Evolutionary conservation across 2,797 vertebrate genomes (phyloP), one percentile per base, ranked within the genome.

Genomic region (Hafferia zeledoni): DNA sequence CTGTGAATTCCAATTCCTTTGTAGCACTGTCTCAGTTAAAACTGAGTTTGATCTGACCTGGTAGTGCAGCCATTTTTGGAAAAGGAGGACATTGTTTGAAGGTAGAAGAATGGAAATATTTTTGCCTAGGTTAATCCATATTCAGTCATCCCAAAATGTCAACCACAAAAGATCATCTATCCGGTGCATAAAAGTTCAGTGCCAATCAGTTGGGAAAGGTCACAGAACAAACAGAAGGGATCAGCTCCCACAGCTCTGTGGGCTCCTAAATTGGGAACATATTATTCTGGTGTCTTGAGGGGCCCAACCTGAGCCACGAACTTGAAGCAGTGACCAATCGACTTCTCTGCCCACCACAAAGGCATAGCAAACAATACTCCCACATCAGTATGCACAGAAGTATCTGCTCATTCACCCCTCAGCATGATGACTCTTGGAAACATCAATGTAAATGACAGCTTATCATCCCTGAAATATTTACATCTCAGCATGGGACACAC

Each of bases 201-300:
- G 94, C 93, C 93, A 95, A 88, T 92, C 91, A 93, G 69, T 77
- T 90, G 63, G 85, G 92, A 96, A 95, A 96, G 92, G 94, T 94
- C 95, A 95, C 44, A 72, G 87, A 92, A 83, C 94, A 97, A 93
- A 96, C 57, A 90, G 64, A 37, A 59, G 84, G 71, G 91, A 94
- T 71, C 87, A 79, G 6, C 28, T 94, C 94, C 87, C 89, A 50
- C 68, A 71, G 89, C 82, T 89, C 89, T 81, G 57, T 1, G 0
- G n/a, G 60, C 31, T 93, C 90, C 76, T 41, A 19, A 31, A 61
- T 53, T 61, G n/a, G 84, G 93, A 92, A 85, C 39, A 47, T 1
- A 3, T 53, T 77, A 64, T 80, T 93, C 60, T 0, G 0, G 25
- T 22, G 70, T 31, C 90, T 60, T 1, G 2, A 19, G 39, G 83